phyloP scores from a whole-genome alignment of 2,113 vertebrate genomes.

The Galbula dea region DNA sequence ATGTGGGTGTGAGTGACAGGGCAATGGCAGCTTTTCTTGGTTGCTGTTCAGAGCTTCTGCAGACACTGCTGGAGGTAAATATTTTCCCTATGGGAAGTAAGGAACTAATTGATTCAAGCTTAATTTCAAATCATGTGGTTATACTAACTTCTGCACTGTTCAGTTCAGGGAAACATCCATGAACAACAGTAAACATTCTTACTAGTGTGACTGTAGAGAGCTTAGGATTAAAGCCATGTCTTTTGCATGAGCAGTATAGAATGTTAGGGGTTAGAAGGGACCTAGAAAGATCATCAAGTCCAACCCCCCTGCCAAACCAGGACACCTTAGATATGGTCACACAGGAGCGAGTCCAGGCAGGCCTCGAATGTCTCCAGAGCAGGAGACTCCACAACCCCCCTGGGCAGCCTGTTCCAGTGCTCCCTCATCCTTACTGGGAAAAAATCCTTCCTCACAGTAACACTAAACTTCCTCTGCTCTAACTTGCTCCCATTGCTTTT shows the following conservation, averaged over 20 bases:
- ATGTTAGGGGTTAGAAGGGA: too few species aligned
- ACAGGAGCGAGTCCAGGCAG: too few species aligned
- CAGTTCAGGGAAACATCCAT: background rate
- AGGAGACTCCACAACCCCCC: too few species aligned
- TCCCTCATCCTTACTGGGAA: too few species aligned
- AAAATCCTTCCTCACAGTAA: too few species aligned
- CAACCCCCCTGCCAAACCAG: too few species aligned
- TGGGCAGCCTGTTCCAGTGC: too few species aligned
- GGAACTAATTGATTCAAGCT: background rate
- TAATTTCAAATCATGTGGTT: background rate
- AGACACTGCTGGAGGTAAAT: constrained; percentile 92
- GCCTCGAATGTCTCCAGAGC: too few species aligned
- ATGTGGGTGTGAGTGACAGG: constrained; percentile 91
- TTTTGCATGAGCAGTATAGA: background rate
- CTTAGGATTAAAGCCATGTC: background rate
- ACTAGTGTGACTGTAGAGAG: background rate
- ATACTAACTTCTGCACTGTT: background rate
- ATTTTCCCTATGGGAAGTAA: background rate
- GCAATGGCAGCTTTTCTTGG: constrained; percentile 89
- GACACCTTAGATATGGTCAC: too few species aligned
- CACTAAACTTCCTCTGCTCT: too few species aligned
- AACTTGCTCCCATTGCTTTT: too few species aligned
- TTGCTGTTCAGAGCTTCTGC: constrained; percentile 89
- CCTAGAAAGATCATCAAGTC: too few species aligned
- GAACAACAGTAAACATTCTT: background rate